Conservation (phyloP, 1,140 invertebrate genomes). For the Aphidius gifuensis region DNA sequence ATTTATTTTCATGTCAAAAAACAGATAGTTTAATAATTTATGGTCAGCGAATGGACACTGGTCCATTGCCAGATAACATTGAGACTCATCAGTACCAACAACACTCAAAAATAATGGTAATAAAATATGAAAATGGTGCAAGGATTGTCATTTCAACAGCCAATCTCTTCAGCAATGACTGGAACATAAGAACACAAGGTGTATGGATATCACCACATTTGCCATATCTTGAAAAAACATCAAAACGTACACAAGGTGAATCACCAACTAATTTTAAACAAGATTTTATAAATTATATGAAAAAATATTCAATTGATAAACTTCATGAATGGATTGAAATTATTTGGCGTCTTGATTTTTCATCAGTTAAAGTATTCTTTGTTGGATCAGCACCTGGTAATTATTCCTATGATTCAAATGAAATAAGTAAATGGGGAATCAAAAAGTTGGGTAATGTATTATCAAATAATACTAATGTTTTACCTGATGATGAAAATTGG, state of each 20-base stretch:
- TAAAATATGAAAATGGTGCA: constrained; percentile 78
- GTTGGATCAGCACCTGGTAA: constrained; percentile 81
- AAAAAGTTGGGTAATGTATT: constrained; percentile 65
- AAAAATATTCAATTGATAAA: constrained; percentile 67
- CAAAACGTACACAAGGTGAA: constrained; percentile 67
- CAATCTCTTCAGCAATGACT: constrained; percentile 88
- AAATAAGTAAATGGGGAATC: constrained; percentile 66
- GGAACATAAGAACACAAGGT: constrained; percentile 91
- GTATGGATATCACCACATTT: constrained; percentile 83
- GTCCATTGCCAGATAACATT: constrained; percentile 59
- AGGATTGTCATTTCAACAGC: constrained; percentile 88
- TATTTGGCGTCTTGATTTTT: constrained; percentile 75
- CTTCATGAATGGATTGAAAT: constrained; percentile 72
- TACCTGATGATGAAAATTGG: constrained; percentile 59
- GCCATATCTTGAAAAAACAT: constrained; percentile 58
- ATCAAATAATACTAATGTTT: constrained; percentile 60
- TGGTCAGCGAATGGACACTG: constrained; percentile 66
- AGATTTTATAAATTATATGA: constrained; percentile 80
- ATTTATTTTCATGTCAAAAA: constrained; percentile 68
- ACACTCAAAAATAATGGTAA: constrained; percentile 90
- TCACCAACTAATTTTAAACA: constrained; percentile 82
- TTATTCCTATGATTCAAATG: constrained; percentile 58
- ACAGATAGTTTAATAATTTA: constrained; percentile 66
- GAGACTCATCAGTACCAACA: constrained; percentile 65
- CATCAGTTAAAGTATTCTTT: constrained; percentile 78